A percentile compares a stretch with the other conserved stretches of the same genome.
These are phyloP conservation scores for Erebia palarica DNA, from an alignment of 2,888 invertebrate genomes.

Conservation along the genomic window DNA sequence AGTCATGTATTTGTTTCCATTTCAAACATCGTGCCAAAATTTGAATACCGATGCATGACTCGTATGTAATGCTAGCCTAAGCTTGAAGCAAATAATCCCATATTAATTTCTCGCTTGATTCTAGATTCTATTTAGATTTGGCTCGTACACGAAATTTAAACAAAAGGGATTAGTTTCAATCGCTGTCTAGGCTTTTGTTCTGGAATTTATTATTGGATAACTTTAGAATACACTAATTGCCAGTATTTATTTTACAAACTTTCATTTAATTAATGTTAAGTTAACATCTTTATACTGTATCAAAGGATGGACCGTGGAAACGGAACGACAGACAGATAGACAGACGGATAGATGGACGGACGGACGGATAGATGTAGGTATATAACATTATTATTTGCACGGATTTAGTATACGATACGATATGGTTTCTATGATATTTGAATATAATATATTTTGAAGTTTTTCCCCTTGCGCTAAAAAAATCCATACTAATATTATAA, in stretches of 20 bases:
- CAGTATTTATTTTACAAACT: conserved; percentile 2
- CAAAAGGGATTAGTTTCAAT: conserved; percentile 59
- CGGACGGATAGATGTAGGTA: too few species aligned
- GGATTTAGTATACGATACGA: too few species aligned
- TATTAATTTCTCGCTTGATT: conserved; percentile 53
- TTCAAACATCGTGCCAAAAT: background rate
- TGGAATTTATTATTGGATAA: conserved; percentile 14
- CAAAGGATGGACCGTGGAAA: too few species aligned
- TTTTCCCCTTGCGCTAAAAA: too few species aligned
- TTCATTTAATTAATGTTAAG: background rate
- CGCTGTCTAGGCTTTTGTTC: conserved; percentile 17
- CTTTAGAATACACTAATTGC: background rate
- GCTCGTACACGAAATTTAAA: conserved; percentile 61
- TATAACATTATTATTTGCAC: too few species aligned
- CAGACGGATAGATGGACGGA: too few species aligned
- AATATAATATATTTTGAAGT: too few species aligned
- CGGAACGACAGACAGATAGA: too few species aligned
- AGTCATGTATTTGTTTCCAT: background rate
- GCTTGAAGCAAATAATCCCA: conserved; percentile 35
- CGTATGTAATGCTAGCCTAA: conserved; percentile 2
- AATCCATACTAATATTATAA: too few species aligned
- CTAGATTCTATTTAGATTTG: conserved; percentile 55
- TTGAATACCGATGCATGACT: background rate
- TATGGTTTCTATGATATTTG: too few species aligned
- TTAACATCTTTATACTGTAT: too few species aligned